Conservation (phyloP, 2,797 vertebrate species). For the Paramormyrops hopkinsi region DNA sequence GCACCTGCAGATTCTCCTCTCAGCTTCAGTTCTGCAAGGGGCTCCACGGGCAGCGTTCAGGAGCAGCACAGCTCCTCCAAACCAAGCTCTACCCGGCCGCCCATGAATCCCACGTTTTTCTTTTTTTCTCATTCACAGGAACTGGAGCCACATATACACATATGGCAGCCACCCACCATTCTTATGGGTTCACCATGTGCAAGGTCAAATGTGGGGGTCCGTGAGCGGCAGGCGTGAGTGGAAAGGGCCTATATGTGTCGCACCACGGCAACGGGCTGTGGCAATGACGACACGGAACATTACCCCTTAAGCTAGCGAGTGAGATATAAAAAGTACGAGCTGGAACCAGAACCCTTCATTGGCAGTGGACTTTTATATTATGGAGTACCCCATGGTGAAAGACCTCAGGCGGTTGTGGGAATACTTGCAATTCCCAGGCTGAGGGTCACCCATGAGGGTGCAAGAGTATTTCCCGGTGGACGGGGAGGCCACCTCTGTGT, state of each 20-base stretch:
- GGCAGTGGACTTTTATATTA: background rate
- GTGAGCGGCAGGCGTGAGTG: background rate
- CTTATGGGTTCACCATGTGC: background rate
- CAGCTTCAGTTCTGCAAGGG: background rate
- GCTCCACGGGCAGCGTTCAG: background rate
- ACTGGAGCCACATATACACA: background rate
- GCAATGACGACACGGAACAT: background rate
- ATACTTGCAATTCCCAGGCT: background rate
- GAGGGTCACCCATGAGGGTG: background rate
- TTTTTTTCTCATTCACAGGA: background rate
- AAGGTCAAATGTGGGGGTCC: background rate
- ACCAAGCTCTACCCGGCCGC: background rate
- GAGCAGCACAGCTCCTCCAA: background rate
- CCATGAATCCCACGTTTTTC: background rate
- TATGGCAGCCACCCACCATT: background rate
- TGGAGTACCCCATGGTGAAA: background rate
- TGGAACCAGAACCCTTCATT: background rate
- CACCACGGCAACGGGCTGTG: background rate
- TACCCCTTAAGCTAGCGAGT: background rate
- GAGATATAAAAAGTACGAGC: background rate
- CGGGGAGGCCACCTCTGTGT: background rate
- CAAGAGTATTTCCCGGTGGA: background rate
- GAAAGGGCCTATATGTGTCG: background rate
- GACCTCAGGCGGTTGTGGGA: background rate
- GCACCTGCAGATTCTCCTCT: background rate